These are phyloP conservation scores for Drosophila erecta DNA, from an alignment of 1,140 invertebrate species.

Conservation along the genomic window DNA sequence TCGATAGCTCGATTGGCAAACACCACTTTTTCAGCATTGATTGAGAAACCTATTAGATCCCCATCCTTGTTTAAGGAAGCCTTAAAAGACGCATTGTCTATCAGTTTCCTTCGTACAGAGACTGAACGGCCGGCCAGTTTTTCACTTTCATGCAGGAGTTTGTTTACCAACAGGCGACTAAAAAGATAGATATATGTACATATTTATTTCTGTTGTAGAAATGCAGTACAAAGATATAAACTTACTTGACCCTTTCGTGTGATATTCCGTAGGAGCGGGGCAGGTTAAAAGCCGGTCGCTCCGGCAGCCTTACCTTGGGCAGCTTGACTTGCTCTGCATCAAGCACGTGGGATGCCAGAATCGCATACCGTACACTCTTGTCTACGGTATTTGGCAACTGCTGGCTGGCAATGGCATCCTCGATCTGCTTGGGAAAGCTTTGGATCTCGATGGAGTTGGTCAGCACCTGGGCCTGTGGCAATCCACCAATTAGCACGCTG, in stretches of 20 bases:
- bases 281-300: slow-evolving; percentile 89
- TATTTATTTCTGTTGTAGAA: no score
- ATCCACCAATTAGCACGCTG: slow-evolving; percentile 89
- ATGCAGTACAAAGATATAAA: not conserved
- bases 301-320: slow-evolving; percentile 89
- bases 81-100: slow-evolving; percentile 86
- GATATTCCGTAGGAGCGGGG: slow-evolving; percentile 90
- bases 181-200: slow-evolving; percentile 59
- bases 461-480: slow-evolving; percentile 89
- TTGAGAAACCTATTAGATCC: slow-evolving; percentile 88
- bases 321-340: slow-evolving; percentile 91
- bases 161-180: slow-evolving; percentile 89
- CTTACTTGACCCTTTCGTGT: slow-evolving; percentile 88
- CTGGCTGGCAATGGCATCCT: slow-evolving; percentile 84
- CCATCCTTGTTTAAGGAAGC: slow-evolving; percentile 87
- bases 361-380: slow-evolving; percentile 86
- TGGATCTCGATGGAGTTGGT: slow-evolving; percentile 90
- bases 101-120: slow-evolving; percentile 85
- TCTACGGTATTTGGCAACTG: slow-evolving; percentile 86
- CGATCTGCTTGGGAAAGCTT: slow-evolving; percentile 87
- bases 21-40: slow-evolving; percentile 88
- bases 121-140: slow-evolving; percentile 86
- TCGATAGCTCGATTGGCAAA: slow-evolving; percentile 87
- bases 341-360: slow-evolving; percentile 90
- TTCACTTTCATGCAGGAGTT: slow-evolving; percentile 90